These are phyloP conservation scores for Peromyscus attwateri DNA, from an alignment of 2,797 vertebrate genomes.

Conservation along the genomic window DNA sequence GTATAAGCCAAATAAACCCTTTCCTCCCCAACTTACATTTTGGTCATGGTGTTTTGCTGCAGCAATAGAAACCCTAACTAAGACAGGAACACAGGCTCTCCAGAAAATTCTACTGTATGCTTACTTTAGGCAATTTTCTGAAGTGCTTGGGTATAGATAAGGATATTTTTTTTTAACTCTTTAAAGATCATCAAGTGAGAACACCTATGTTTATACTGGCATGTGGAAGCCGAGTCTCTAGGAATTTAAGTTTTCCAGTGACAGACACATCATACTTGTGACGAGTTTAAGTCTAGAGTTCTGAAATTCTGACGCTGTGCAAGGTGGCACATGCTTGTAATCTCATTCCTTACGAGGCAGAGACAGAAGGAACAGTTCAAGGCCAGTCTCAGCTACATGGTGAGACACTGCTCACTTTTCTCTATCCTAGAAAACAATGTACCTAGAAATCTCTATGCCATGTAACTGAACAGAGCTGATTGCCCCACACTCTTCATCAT, in stretches of 20 bases:
- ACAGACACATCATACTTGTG: neutral
- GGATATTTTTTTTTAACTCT: neutral
- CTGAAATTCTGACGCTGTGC: neutral
- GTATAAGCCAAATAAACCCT: neutral
- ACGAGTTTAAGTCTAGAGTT: neutral
- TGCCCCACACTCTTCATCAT: constrained; percentile 15
- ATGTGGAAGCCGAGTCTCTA: constrained; percentile 21
- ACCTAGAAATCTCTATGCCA: constrained; percentile 30
- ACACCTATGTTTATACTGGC: neutral
- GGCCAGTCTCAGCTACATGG: neutral
- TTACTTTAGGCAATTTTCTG: neutral
- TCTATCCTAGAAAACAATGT: neutral
- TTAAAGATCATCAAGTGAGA: neutral
- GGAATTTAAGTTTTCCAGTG: neutral
- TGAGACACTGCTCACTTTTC: neutral
- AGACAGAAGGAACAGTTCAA: too few relatives aligned
- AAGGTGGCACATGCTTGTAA: neutral
- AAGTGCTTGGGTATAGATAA: neutral
- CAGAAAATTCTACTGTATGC: neutral
- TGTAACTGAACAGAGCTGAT: constrained; percentile 29
- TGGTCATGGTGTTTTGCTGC: neutral
- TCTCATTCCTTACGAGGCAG: neutral
- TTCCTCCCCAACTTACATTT: neutral
- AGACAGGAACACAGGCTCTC: neutral
- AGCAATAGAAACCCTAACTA: neutral